phyloP scores from a whole-genome alignment of 2,113 vertebrate species.

The Neomonachus schauinslandi region DNA sequence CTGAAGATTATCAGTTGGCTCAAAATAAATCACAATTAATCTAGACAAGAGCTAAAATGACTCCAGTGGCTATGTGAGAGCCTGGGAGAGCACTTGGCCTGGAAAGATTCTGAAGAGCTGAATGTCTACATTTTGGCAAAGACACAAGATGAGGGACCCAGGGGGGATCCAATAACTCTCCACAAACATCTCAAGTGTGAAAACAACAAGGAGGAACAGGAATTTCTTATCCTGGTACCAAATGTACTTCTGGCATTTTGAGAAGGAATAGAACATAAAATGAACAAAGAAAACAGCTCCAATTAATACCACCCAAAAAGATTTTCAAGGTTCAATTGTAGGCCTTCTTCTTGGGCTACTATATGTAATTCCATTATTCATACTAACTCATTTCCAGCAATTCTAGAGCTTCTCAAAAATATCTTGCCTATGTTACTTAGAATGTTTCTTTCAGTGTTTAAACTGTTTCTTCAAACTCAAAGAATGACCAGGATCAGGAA shows the following conservation, averaged over 20 bases:
- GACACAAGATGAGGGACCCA: not conserved
- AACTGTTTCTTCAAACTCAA: constrained; percentile 31
- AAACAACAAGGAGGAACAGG: constrained; percentile 67
- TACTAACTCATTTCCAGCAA: not conserved
- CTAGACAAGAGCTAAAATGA: constrained; percentile 28
- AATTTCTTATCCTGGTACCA: constrained; percentile 74
- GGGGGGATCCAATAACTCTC: constrained; percentile 61
- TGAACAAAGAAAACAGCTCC: constrained; percentile 62
- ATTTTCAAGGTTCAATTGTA: not conserved
- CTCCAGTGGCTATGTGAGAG: not conserved
- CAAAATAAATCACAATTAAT: constrained; percentile 59
- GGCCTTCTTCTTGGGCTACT: not conserved
- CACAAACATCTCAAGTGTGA: constrained; percentile 70
- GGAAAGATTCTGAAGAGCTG: not conserved
- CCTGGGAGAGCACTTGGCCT: not conserved
- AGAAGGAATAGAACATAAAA: constrained; percentile 65
- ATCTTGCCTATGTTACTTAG: not conserved
- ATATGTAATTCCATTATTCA: not conserved
- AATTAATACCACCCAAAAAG: constrained; percentile 9
- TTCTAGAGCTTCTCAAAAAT: constrained; percentile 21
- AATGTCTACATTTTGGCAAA: constrained; percentile 54
- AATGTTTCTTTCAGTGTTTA: constrained; percentile 26
- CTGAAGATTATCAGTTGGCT: constrained; percentile 48
- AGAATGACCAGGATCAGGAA: not conserved
- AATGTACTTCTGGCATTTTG: constrained; percentile 77